Base-by-base conservation (phyloP, 2,113 vertebrate genomes). In the Clupea harengus region DNA sequence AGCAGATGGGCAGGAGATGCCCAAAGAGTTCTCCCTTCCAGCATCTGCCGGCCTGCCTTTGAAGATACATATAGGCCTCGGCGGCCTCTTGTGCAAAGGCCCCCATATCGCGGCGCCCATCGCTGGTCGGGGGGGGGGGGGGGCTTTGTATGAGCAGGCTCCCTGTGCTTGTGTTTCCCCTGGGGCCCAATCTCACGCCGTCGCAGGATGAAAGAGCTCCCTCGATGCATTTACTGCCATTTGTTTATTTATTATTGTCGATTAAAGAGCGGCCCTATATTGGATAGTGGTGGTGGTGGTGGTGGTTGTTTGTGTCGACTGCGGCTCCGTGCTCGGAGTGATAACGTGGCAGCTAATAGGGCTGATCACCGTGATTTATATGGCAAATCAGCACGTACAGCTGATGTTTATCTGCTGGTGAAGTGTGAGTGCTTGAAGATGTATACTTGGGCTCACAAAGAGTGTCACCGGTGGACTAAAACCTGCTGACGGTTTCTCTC, bases 1-100 rank as follows among this genome's bases (percentile, higher is more conserved):
- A 92, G 90, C 94, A 94, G 94, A 95, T 93, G 94, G 93, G 87
- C 89, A 86, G 54, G 88, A 91, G 87, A 89, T 75, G 93, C 93
- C 91, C 89, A 81, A 86, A 93, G 92, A 91, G 64, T 72, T 72
- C 64, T 72, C 64, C 28, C 89, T 92, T 85, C 90, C 92, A 93
- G 90, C 92, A 91, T 93, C 91, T 92, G 91, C 89, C 93, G 92
- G 92, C 89, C 86, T 90, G 72, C 72, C 92, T 93, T 90, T 89
- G 90, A 92, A 92, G 89, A 32, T 20, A 17, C 32, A 32, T 15
- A 3, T 78, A 78, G 72, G 72, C 72, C 72, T 78, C 32, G 0
- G 72, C 67, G 10, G 25, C 25, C 67, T 11, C 67, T 8, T 54
- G 28, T 39, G 25, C 8, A 75, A 75, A 28, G n/a, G n/a, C 67